These are phyloP conservation scores for Drosophila nigritarsus DNA, from an alignment of 2,888 invertebrate genomes.

Conservation along the genomic window DNA sequence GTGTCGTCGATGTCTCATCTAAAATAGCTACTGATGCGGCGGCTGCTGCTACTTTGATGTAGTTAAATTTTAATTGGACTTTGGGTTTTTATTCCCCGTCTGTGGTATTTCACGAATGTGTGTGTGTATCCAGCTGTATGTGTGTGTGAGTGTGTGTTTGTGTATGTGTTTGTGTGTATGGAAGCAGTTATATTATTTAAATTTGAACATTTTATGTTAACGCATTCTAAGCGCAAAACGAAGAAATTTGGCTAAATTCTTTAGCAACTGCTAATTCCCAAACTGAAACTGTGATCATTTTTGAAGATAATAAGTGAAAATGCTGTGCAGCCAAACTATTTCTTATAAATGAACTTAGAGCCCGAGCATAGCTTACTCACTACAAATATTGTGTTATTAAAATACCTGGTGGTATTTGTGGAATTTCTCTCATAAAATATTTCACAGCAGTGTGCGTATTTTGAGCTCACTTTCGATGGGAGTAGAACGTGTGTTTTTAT, in stretches of 20 bases:
- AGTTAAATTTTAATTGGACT: slow-evolving; percentile 83
- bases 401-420: not conserved
- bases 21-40: slow-evolving; percentile 65
- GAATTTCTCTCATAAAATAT: not conserved
- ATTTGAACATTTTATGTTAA: slow-evolving; percentile 39
- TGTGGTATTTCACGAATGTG: slow-evolving; percentile 68
- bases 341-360: not conserved
- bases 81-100: slow-evolving; percentile 72
- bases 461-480: not conserved
- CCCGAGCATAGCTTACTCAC: not conserved
- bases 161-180: slow-evolving; percentile 5
- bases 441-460: not conserved
- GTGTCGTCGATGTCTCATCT: slow-evolving; percentile 58
- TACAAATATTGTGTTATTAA: not conserved
- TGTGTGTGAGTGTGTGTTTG: slow-evolving; percentile 1
- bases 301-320: not conserved
- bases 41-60: slow-evolving; percentile 77
- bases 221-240: slow-evolving; percentile 14
- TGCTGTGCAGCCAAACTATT: not conserved
- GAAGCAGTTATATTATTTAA: slow-evolving; percentile 37
- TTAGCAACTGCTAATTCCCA: not conserved
- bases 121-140: slow-evolving; percentile 9
- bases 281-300: not conserved
- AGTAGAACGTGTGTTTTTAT: not conserved
- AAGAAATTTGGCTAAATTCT: not conserved